Base-by-base conservation (phyloP, 2,888 invertebrate genomes). In the Molanna angustata region DNA sequence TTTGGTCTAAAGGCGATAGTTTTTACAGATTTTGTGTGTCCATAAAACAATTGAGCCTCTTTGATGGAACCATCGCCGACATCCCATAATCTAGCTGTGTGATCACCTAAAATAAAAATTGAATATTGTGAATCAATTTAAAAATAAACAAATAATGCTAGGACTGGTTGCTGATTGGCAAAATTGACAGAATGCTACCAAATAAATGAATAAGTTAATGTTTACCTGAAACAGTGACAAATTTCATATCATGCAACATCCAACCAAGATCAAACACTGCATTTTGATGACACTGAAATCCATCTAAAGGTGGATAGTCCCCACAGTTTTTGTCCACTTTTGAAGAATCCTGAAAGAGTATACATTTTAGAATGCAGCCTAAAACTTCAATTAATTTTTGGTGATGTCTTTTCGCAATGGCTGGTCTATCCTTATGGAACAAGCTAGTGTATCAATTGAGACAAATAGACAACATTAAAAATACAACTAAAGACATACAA, bases 191-290 rank as follows among this genome's bases (percentile, higher is more conserved):
- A n/a, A n/a, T n/a, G n/a, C n/a, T n/a, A n/a, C n/a, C 27, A 27
- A 27, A 27, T 27, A 27, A 27, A 27, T 7, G 11, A 11, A 7
- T 27, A 27, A 7, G 4, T 4, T 7, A 27, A 11, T 44, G 45
- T 35, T 48, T 62, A 67, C 86, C 86, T 39, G 93, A 90, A 0
- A 87, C 93, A 3, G 92, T 93, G 1, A 94, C 83, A 52, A 94
- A 77, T 63, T 84, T 86, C 79, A 82, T 81, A 63, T 85, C 79
- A 0, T 81, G 79, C 0, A 86, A 86, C 73, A 86, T 84, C 94
- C 94, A 95, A 1, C 88, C 86, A 47, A 94, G 67, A 68, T 94
- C 94, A 67, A 94, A 94, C 22, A 94, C 86, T 0, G 94, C 94
- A 76, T 94, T 94, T 63, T 80, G 82, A 69, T 94, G 94, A 54